Conservation (phyloP, 2,888 invertebrate genomes). For the Microchrysa polita region DNA sequence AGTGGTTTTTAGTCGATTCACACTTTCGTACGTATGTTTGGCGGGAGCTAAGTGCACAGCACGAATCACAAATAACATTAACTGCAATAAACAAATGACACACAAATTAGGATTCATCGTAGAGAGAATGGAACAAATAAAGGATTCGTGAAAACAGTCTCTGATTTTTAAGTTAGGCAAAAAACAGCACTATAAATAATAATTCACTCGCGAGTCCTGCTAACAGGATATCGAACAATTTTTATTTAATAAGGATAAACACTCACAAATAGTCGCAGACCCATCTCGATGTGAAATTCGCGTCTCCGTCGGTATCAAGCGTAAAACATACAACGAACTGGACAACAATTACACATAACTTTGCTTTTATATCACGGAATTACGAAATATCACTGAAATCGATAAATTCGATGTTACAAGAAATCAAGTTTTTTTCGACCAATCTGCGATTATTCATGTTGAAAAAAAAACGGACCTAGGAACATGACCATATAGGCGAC, state of each 20-base stretch:
- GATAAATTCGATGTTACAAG: conserved; percentile 32
- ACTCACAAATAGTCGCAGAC: conserved; percentile 24
- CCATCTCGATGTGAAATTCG: neutral
- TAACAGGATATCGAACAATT: neutral
- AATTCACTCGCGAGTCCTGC: neutral
- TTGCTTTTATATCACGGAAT: conserved; percentile 39
- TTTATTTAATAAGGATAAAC: neutral
- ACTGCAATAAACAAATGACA: conserved; percentile 23
- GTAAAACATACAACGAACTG: conserved; percentile 32
- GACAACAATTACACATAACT: conserved; percentile 19
- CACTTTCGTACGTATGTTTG: conserved; percentile 24
- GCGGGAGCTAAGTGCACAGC: conserved; percentile 17
- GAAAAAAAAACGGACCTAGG: neutral
- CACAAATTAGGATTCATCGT: neutral
- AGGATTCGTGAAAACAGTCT: too few species aligned
- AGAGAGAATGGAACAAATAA: too few species aligned
- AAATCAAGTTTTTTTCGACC: conserved; percentile 5
- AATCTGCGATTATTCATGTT: neutral
- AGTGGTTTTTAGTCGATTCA: neutral
- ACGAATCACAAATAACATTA: conserved; percentile 18
- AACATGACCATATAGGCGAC: conserved; percentile 21
- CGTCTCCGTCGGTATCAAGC: conserved; percentile 7
- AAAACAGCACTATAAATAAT: neutral
- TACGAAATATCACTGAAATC: conserved; percentile 37
- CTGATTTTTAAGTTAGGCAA: neutral